Evolutionary conservation across 30 jellyfish, hydroid and myxozoan species (phyloP).

Genomic region (Turritopsis dohrnii): DNA sequence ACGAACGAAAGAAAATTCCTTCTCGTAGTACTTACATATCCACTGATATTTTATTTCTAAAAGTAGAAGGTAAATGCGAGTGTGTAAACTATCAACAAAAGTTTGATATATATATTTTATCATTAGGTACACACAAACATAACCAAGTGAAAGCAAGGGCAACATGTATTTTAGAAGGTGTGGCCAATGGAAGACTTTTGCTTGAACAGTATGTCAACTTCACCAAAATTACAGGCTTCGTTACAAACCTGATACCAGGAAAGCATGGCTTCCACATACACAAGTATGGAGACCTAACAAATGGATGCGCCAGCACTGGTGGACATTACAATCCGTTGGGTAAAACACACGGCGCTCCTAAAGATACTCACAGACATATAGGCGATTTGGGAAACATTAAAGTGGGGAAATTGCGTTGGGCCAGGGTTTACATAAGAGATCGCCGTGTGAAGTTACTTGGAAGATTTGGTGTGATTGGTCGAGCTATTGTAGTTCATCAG

Average conservation of each 20-base stretch:
- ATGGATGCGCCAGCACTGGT: slow-evolving; percentile 97
- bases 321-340: slow-evolving; percentile 80
- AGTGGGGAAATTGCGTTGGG: slow-evolving; percentile 58
- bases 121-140: neutral
- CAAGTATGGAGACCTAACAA: slow-evolving; percentile 80
- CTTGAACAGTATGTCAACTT: neutral
- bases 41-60: too few species aligned
- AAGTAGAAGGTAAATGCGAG: too few species aligned
- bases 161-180: neutral
- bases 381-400: slow-evolving; percentile 92
- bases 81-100: too few species aligned
- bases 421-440: slow-evolving; percentile 50
- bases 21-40: too few species aligned
- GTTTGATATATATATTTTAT: neutral
- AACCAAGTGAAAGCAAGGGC: neutral
- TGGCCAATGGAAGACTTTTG: neutral
- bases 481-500: slow-evolving; percentile 88
- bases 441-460: slow-evolving; percentile 46
- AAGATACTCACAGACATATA: slow-evolving; percentile 63
- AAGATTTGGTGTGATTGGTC: slow-evolving; percentile 58
- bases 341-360: slow-evolving; percentile 71
- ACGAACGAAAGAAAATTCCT: too few species aligned
- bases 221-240: slow-evolving; percentile 14
- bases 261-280: slow-evolving; percentile 94
- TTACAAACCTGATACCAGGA: slow-evolving; percentile 58